These are phyloP conservation scores for Omphaloscelis lunosa DNA, from an alignment of 2,888 invertebrate genomes.

Conservation along the genomic window DNA sequence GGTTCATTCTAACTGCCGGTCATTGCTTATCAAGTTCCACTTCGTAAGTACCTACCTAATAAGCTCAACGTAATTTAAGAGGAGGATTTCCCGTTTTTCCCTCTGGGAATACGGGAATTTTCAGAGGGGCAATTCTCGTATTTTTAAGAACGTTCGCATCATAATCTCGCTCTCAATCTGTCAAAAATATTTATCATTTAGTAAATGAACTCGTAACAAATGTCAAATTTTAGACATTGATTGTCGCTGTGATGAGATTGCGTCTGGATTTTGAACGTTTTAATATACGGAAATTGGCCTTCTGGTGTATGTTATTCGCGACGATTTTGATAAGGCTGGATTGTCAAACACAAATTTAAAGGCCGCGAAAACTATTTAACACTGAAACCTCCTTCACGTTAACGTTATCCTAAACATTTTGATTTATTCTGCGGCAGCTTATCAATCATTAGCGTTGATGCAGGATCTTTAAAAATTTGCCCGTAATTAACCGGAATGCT, in stretches of 20 bases:
- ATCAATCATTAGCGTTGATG: not conserved
- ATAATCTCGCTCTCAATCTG: no score
- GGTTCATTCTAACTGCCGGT: slow-evolving; percentile 45
- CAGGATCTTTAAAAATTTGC: not conserved
- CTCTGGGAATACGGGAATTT: not conserved
- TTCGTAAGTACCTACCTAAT: not conserved
- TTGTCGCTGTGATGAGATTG: no score
- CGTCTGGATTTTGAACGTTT: no score
- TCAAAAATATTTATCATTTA: no score
- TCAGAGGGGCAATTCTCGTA: not conserved
- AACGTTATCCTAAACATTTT: not conserved
- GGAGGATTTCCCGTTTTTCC: no score
- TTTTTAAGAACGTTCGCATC: no score
- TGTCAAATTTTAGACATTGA: no score
- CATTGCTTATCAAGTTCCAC: slow-evolving; percentile 21
- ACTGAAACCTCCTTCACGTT: not conserved
- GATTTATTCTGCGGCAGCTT: not conserved
- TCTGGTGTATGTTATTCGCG: not conserved
- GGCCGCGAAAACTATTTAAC: not conserved
- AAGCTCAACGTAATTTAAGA: not conserved
- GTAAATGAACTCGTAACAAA: no score
- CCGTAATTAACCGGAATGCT: not conserved
- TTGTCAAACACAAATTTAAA: not conserved
- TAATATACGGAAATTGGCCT: no score
- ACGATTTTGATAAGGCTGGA: not conserved